A percentile compares a stretch with the other conserved stretches of the same genome.
phyloP scores from a whole-genome alignment of 2,888 invertebrate genomes.

The Scaptomyza cyrtandrae region DNA sequence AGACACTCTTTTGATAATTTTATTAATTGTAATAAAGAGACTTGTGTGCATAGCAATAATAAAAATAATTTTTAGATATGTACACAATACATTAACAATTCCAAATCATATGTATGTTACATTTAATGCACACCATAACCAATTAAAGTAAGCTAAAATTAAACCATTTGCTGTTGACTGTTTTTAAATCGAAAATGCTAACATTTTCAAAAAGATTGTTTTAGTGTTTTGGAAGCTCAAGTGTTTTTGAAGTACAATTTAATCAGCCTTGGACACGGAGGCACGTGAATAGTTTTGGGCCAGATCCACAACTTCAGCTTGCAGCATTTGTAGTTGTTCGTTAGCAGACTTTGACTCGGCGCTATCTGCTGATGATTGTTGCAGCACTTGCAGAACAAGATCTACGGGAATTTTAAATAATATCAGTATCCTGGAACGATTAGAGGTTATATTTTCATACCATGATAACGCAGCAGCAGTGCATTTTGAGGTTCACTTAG shows the following conservation, averaged over 20 bases:
- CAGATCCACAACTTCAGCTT: slow-evolving; percentile 74
- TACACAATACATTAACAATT: slow-evolving; percentile 52
- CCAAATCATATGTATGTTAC: slow-evolving; percentile 17
- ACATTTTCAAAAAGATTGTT: slow-evolving; percentile 1
- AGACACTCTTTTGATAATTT: slow-evolving; percentile 45
- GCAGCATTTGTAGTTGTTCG: slow-evolving; percentile 79
- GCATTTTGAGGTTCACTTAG: slow-evolving; percentile 88
- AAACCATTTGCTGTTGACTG: slow-evolving; percentile 3
- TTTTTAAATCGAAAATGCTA: not conserved
- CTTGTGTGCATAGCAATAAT: slow-evolving; percentile 64
- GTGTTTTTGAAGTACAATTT: slow-evolving; percentile 6
- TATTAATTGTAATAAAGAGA: slow-evolving; percentile 55
- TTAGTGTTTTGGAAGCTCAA: not conserved
- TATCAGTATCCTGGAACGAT: not conserved
- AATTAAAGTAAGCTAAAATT: slow-evolving; percentile 34
- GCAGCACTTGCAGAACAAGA: slow-evolving; percentile 87
- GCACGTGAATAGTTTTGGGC: slow-evolving; percentile 78
- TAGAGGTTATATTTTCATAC: slow-evolving; percentile 84
- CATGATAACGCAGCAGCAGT: slow-evolving; percentile 90
- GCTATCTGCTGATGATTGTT: slow-evolving; percentile 85
- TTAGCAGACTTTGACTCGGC: slow-evolving; percentile 85
- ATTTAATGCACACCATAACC: slow-evolving; percentile 48
- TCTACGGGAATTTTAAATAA: slow-evolving; percentile 85
- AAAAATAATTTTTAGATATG: slow-evolving; percentile 52
- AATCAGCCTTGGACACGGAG: slow-evolving; percentile 80